Evolutionary conservation across 2,797 vertebrate species (phyloP), one percentile per base, ranked within the genome.

Genomic region (Pseudomugil gertrudae): DNA sequence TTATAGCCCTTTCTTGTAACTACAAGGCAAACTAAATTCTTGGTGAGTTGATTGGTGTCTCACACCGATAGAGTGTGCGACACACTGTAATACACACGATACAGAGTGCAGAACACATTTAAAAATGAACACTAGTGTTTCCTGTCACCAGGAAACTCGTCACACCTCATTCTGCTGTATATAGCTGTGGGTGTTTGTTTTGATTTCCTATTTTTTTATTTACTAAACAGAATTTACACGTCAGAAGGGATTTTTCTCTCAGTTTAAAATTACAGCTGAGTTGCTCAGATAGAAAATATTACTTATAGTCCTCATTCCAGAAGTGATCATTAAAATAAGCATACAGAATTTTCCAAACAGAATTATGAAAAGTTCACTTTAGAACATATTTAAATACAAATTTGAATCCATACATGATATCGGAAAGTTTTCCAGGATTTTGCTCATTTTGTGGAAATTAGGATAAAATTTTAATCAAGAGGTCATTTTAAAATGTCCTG

Each of bases 71-170:
- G 56, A 33, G 54, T 63, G 45, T 57, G 38, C n/a, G n/a, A n/a
- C n/a, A n/a, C n/a, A n/a, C n/a, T n/a, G n/a, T n/a, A n/a, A n/a
- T n/a, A n/a, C n/a, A n/a, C n/a, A n/a, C n/a, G n/a, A n/a, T n/a
- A 56, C 54, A 54, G 47, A 52, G n/a, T 11, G 54, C 59, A 59
- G 7, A 38, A 59, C 26, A 38, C 53, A 23, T 29, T 45, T 57
- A 17, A 26, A 36, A 60, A 54, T 55, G 36, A 66, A 70, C 47
- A 48, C 21, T 10, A 45, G 32, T 26, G 27, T 47, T 57, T 77
- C 14, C 51, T 72, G 36, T 52, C 58, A 72, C 52, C 24, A 27
- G 4, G 23, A 48, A 33, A 77, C 45, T 60, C 63, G 43, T 55
- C n/a, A 61, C 15, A 13, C 38, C 21, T 75, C 17, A 63, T 6